Evolutionary conservation across 2,113 vertebrate species (phyloP).

Genomic region (Pteronura brasiliensis): DNA sequence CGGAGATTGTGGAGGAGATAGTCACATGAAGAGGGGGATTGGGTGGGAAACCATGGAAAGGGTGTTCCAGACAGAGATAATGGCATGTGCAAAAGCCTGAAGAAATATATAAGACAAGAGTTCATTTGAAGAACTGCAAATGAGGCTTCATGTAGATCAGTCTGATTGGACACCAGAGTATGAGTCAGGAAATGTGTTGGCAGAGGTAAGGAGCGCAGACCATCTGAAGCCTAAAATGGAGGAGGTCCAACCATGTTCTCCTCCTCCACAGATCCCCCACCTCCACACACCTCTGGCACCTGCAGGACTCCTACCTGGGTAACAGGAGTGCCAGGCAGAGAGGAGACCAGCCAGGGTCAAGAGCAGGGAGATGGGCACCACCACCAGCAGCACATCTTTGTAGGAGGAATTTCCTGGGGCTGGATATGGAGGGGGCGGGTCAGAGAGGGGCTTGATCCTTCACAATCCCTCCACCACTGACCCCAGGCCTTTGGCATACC

Average conservation of each 20-base stretch:
- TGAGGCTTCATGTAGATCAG: neutral
- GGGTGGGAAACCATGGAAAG: neutral
- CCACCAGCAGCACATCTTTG: slow-evolving; percentile 63
- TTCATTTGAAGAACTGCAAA: neutral
- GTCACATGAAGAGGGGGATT: neutral
- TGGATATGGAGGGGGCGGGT: neutral
- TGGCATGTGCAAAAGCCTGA: neutral
- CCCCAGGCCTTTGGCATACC: slow-evolving; percentile 29
- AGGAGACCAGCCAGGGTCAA: slow-evolving; percentile 38
- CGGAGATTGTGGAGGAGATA: neutral
- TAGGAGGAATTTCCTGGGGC: slow-evolving; percentile 42
- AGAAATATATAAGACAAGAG: neutral
- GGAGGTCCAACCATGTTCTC: neutral
- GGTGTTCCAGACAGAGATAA: neutral
- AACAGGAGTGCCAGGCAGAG: slow-evolving; percentile 37
- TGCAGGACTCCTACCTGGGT: slow-evolving; percentile 55
- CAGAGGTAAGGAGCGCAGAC: neutral
- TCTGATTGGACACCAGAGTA: neutral
- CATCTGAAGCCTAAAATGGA: neutral
- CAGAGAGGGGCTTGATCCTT: neutral
- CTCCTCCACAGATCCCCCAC: neutral
- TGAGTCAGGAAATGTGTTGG: neutral
- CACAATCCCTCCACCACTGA: neutral
- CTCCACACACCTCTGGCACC: too few species aligned
- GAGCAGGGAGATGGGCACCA: slow-evolving; percentile 37